phyloP scores from a whole-genome alignment of 2,797 vertebrate genomes.

The Enteromius paludinosus region DNA sequence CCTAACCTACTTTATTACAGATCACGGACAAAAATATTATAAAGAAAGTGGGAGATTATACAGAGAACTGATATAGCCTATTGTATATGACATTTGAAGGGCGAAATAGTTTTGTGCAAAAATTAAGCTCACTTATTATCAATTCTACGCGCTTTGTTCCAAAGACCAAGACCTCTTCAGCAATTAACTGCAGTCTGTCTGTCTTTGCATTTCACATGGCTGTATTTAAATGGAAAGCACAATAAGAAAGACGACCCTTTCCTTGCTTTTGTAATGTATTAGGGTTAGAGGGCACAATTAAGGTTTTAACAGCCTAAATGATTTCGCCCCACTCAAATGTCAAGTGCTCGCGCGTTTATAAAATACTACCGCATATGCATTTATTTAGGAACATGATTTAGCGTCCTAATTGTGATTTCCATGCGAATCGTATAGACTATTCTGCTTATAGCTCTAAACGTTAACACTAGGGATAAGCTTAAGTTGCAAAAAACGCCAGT shows the following conservation, averaged over 20 bases:
- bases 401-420: background rate
- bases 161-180: conserved; percentile 40
- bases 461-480: background rate
- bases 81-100: background rate
- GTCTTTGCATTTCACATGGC: conserved; percentile 50
- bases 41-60: background rate
- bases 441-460: background rate
- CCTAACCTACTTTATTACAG: background rate
- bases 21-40: background rate
- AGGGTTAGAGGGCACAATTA: conserved; percentile 48
- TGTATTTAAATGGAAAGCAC: conserved; percentile 42
- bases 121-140: conserved; percentile 15
- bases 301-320: conserved; percentile 7
- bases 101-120: background rate
- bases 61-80: background rate
- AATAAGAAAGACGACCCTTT: conserved; percentile 26
- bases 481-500: background rate
- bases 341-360: conserved; percentile 5
- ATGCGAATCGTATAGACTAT: background rate
- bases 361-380: background rate
- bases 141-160: background rate
- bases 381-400: background rate
- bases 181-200: conserved; percentile 44
- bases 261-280: conserved; percentile 54
- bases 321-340: background rate